Evolutionary conservation across 1,140 invertebrate genomes (phyloP), one percentile per base, ranked within the genome.

Genomic region (Rhyzopertha dominica): DNA sequence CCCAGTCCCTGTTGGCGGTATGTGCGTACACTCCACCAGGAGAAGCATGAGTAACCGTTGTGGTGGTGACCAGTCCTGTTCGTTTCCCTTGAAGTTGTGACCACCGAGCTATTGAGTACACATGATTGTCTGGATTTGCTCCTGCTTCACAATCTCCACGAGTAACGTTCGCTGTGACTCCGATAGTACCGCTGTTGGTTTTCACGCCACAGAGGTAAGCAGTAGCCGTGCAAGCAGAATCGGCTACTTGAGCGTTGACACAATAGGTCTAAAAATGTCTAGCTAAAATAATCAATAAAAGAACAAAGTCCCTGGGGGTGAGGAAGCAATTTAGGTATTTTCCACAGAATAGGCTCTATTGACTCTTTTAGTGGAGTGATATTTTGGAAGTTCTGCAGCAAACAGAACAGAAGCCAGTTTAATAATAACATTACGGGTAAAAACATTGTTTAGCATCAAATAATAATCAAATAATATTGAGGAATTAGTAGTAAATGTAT

Each of bases 171-270:
- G 76, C 80, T 48, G 83, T 80, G 0, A 92, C 74, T 0, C 89
- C 89, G 1, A 92, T 71, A 1, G 82, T 85, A n/a, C 78, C 84
- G 30, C 77, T 78, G 58, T 90, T 90, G 1, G 79, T 80, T 67
- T 95, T 95, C 1, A 92, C 81, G 3, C 91, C 91, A 5, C 76
- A 74, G n/a, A 93, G 70, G 54, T 87, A 88, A 0, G 90, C 86
- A 0, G 89, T 93, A 0, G 83, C 85, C 1, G 73, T 73, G 46
- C 74, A 75, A 2, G 72, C 71, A 0, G 72, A 76, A 43, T 94
- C 90, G 0, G 90, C 76, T 0, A 84, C 80, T 73, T 90, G 86
- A 17, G 75, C 75, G 64, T 92, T 81, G 10, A 87, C 75, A 59
- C 82, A 88, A 64, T 92, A 93, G 0, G 89, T 92, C 84, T 89